Evolutionary conservation across 2,797 vertebrate genomes (phyloP).

Genomic region (Meda fulgida): DNA sequence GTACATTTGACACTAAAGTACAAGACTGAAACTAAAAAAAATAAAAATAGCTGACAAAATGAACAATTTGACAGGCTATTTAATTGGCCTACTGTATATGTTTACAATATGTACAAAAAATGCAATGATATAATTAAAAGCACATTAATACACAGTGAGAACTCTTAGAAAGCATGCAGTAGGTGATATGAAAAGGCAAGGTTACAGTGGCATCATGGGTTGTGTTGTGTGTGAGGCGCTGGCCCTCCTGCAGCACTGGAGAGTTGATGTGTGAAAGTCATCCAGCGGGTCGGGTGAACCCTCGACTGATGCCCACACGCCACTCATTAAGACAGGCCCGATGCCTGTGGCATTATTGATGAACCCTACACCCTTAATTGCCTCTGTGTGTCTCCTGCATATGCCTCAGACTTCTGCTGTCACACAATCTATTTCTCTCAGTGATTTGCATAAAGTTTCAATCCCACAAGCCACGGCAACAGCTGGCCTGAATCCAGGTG

Average conservation of each 20-base stretch:
- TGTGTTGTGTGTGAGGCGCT: constrained; percentile 69
- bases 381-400: constrained; percentile 65
- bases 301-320: constrained; percentile 58
- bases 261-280: constrained; percentile 76
- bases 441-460: constrained; percentile 45
- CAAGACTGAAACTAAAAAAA: neutral
- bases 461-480: constrained; percentile 53
- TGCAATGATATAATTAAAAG: neutral
- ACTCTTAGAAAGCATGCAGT: neutral
- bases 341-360: constrained; percentile 68
- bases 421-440: constrained; percentile 61
- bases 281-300: constrained; percentile 64
- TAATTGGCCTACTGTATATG: no score
- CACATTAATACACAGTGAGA: neutral
- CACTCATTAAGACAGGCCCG: constrained; percentile 55
- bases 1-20: neutral
- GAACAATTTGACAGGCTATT: neutral
- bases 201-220: constrained; percentile 65
- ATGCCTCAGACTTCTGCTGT: constrained; percentile 68
- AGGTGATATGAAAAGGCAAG: constrained; percentile 58
- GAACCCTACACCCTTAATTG: constrained; percentile 70
- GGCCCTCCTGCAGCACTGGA: constrained; percentile 70
- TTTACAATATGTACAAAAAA: neutral
- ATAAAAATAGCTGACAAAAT: neutral
- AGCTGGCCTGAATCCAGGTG: constrained; percentile 71